A percentile compares a stretch with the other conserved stretches of the same genome.
Evolutionary conservation across 2,888 invertebrate species (phyloP).

Genomic region (Parnassius glacialis): DNA sequence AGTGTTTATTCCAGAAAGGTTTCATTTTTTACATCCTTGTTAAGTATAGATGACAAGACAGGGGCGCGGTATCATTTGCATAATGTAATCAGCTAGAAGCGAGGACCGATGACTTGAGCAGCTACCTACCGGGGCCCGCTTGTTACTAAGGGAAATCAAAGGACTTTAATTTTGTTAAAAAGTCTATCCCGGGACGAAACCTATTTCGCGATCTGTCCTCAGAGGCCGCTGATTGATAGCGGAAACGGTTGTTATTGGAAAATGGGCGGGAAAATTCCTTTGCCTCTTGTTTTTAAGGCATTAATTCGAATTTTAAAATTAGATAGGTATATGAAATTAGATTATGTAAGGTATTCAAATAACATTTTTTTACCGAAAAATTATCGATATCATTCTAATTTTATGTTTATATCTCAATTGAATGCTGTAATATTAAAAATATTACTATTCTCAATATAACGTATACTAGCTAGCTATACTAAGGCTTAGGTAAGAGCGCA

Average conservation of each 20-base stretch:
- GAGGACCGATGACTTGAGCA: slow-evolving; percentile 64
- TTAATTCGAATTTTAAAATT: neutral
- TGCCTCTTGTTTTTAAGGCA: neutral
- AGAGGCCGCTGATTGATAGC: slow-evolving; percentile 38
- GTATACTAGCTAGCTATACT: too few species aligned
- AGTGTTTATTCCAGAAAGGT: slow-evolving; percentile 6
- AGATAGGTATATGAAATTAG: too few species aligned
- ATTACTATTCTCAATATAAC: too few species aligned
- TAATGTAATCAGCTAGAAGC: slow-evolving; percentile 68
- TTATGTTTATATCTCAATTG: too few species aligned
- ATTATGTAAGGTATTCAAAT: neutral
- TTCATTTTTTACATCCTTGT: slow-evolving; percentile 38
- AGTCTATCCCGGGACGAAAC: slow-evolving; percentile 42
- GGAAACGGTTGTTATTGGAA: slow-evolving; percentile 34
- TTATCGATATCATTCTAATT: too few species aligned
- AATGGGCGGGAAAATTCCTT: slow-evolving; percentile 27
- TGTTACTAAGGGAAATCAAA: slow-evolving; percentile 51
- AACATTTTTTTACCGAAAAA: too few species aligned
- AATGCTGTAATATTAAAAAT: too few species aligned
- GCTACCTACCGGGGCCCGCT: slow-evolving; percentile 49
- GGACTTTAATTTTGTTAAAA: slow-evolving; percentile 67
- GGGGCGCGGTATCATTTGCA: slow-evolving; percentile 59
- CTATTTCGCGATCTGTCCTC: slow-evolving; percentile 38
- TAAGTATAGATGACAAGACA: slow-evolving; percentile 58
- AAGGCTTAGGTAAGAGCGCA: too few species aligned